Percentiles rank a stretch among this genome's conserved stretches.
Evolutionary conservation across 2,113 vertebrate genomes (phyloP).

Genomic region (Stomatorhinus ivindoensis): DNA sequence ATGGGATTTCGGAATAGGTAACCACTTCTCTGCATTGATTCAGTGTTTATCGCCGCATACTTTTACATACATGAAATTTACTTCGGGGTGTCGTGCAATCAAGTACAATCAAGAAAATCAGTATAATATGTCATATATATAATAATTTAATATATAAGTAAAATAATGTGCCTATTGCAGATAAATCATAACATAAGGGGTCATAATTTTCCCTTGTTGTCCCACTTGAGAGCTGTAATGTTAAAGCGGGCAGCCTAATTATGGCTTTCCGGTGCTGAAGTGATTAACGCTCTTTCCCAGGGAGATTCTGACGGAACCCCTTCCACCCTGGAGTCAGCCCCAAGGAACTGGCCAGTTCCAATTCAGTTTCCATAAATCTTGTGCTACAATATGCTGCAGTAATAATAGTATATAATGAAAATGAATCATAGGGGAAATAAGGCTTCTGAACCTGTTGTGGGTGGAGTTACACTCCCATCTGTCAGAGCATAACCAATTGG

Average conservation of each 20-base stretch:
- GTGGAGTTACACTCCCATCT: neutral
- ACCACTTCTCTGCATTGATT: neutral
- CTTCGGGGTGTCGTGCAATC: neutral
- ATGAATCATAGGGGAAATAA: neutral
- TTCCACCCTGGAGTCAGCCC: neutral
- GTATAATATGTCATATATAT: neutral
- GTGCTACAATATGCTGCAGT: neutral
- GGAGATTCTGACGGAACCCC: neutral
- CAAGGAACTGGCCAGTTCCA: neutral
- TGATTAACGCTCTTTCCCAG: conserved; percentile 8
- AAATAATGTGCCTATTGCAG: neutral
- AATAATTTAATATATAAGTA: neutral
- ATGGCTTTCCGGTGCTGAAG: conserved; percentile 27
- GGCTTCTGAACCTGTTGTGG: neutral
- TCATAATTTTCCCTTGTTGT: neutral
- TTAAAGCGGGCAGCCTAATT: conserved; percentile 37
- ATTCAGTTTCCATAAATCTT: neutral
- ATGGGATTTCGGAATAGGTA: neutral
- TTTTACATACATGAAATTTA: neutral
- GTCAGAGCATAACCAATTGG: neutral
- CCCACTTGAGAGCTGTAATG: conserved; percentile 24
- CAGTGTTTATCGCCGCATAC: neutral
- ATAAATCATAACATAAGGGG: no score
- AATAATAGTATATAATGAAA: neutral
- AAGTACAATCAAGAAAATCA: neutral